Evolutionary conservation across 2,797 vertebrate genomes (phyloP).

Genomic region (Thripadectes ignobilis): DNA sequence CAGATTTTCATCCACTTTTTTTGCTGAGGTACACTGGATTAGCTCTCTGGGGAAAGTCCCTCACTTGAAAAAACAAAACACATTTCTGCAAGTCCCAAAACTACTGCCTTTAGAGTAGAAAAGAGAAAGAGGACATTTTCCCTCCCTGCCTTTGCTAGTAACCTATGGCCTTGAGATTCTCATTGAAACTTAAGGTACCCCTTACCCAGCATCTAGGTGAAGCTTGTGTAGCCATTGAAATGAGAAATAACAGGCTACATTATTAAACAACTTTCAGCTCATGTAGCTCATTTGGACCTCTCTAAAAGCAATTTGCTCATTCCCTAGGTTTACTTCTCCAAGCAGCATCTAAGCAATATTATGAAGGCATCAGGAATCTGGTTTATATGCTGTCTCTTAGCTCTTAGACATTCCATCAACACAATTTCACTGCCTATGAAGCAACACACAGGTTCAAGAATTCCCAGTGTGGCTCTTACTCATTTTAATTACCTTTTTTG

Average conservation of each 20-base stretch:
- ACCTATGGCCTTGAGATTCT: background rate
- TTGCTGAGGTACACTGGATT: background rate
- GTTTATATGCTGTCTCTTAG: background rate
- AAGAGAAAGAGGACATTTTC: background rate
- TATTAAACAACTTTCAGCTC: background rate
- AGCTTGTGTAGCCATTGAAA: background rate
- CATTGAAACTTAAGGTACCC: background rate
- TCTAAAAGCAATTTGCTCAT: background rate
- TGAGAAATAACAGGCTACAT: background rate
- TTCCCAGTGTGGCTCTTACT: background rate
- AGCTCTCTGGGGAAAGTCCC: background rate
- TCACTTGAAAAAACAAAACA: background rate
- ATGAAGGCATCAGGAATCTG: background rate
- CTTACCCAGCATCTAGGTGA: background rate
- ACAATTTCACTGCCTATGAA: background rate
- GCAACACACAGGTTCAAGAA: background rate
- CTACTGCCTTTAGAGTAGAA: background rate
- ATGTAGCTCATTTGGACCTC: background rate
- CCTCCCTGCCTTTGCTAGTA: background rate
- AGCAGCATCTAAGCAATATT: background rate
- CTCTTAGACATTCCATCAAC: background rate
- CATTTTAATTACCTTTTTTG: background rate
- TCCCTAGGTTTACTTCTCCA: background rate
- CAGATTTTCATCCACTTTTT: background rate
- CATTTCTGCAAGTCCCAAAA: background rate